phyloP scores from a whole-genome alignment of 2,797 vertebrate genomes.

The Lacerta viridis region DNA sequence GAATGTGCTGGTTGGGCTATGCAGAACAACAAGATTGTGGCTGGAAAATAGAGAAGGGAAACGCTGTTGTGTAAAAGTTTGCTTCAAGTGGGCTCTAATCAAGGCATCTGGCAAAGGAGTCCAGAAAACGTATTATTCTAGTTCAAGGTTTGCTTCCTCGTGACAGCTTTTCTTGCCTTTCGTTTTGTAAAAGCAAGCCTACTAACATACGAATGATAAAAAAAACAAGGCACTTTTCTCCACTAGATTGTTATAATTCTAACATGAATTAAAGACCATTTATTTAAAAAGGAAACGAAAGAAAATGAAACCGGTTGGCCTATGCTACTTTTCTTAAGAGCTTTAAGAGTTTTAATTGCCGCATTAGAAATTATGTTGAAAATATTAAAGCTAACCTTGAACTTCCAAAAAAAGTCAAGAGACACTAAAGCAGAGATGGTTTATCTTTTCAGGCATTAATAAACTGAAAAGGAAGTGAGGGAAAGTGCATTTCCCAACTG shows the following conservation, averaged over 20 bases:
- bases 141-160: not conserved
- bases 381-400: constrained; percentile 5
- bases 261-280: not conserved
- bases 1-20: not conserved
- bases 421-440: not conserved
- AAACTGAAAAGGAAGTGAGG: not conserved
- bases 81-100: not conserved
- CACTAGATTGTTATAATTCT: not conserved
- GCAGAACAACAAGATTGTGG: not conserved
- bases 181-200: not conserved
- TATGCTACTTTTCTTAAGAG: constrained; percentile 5
- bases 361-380: not conserved
- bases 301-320: not conserved
- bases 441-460: not conserved
- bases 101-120: not conserved
- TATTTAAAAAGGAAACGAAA: not conserved
- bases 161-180: not conserved
- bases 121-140: not conserved
- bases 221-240: not conserved
- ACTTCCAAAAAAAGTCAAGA: constrained; percentile 12
- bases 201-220: not conserved
- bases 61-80: not conserved
- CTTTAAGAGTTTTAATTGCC: constrained; percentile 9
- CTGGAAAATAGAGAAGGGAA: not conserved
- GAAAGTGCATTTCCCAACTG: not conserved